These are phyloP conservation scores for Mya arenaria DNA, from an alignment of 1,140 invertebrate species.

Conservation along the genomic window DNA sequence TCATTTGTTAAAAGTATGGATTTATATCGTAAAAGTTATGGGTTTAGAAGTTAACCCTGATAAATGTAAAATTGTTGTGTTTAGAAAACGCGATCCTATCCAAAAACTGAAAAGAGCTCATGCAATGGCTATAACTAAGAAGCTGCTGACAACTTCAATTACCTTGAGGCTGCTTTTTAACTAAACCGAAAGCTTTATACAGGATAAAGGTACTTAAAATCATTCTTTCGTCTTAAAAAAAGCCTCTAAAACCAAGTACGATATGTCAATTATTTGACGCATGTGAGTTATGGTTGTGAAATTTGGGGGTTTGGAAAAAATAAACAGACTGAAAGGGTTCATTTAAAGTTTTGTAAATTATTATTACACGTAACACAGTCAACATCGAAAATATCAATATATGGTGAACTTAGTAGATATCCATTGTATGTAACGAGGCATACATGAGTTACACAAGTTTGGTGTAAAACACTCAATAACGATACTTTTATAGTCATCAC, in stretches of 20 bases:
- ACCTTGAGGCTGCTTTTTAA: background rate
- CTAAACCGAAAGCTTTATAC: background rate
- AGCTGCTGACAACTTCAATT: conserved; percentile 8
- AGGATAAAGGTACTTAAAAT: background rate
- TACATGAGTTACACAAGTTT: background rate
- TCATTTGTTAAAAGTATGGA: background rate
- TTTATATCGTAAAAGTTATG: background rate
- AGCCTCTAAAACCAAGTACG: background rate
- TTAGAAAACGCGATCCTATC: background rate
- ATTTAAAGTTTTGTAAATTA: conserved; percentile 15
- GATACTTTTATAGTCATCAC: background rate
- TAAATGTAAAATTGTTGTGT: background rate
- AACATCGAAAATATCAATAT: background rate
- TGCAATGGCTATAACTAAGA: background rate
- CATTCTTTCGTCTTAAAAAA: background rate
- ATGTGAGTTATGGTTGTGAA: background rate
- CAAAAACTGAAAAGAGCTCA: background rate
- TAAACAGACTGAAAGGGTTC: background rate
- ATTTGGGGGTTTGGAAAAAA: background rate
- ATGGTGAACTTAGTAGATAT: conserved; percentile 7
- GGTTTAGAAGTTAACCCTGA: background rate
- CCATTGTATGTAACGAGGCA: conserved; percentile 6
- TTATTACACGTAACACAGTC: conserved; percentile 5
- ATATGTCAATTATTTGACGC: conserved; percentile 12
- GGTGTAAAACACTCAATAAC: background rate